These are phyloP conservation scores for Ochlodes sylvanus DNA, from an alignment of 2,888 invertebrate species.

Conservation along the genomic window DNA sequence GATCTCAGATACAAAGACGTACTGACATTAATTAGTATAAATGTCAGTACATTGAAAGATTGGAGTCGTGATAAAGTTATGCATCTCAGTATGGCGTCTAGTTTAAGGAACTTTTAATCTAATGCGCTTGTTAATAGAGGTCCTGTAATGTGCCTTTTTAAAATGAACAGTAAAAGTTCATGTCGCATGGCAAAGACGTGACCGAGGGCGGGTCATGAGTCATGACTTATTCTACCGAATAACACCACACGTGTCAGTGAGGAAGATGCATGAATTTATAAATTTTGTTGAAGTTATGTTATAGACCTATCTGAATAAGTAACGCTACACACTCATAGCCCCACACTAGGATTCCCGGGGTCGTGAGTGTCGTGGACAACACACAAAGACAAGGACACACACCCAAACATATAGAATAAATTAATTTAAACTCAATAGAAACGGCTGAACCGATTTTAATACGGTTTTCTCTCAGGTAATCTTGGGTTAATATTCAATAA, in stretches of 20 bases:
- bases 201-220: constrained; percentile 49
- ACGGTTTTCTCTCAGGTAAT: too few species aligned
- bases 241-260: constrained; percentile 14
- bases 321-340: too few species aligned
- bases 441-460: too few species aligned
- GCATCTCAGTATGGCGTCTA: constrained; percentile 4
- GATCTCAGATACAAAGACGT: constrained; percentile 46
- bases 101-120: constrained; percentile 10
- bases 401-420: too few species aligned
- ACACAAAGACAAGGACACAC: too few species aligned
- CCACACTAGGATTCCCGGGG: too few species aligned
- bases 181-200: constrained; percentile 49
- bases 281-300: neutral
- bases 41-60: constrained; percentile 37
- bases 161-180: neutral
- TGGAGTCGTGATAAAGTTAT: constrained; percentile 45
- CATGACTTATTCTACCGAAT: constrained; percentile 35
- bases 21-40: constrained; percentile 52
- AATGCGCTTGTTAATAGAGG: neutral
- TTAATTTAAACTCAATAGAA: too few species aligned
- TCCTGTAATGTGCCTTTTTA: neutral
- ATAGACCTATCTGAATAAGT: too few species aligned
- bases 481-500: too few species aligned
- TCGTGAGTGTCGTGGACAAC: too few species aligned
- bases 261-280: constrained; percentile 7